Percentiles rank a stretch among this genome's conserved stretches.
Conservation (phyloP, 2,888 invertebrate species). For the Mythimna lalbum region DNA sequence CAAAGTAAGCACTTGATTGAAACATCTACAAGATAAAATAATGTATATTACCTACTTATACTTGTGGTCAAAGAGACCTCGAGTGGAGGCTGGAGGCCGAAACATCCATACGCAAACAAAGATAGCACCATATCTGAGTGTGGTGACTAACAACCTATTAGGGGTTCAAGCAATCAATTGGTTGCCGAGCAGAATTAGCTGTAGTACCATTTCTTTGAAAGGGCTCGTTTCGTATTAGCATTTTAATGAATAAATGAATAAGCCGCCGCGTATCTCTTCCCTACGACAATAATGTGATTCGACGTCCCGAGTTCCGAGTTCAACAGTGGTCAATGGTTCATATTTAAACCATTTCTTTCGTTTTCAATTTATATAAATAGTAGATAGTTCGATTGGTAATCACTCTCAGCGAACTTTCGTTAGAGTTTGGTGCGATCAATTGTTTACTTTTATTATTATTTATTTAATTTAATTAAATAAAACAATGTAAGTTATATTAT, state of each 20-base stretch:
- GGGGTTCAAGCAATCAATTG: no score
- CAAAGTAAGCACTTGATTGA: no score
- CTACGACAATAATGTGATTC: not conserved
- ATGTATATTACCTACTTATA: no score
- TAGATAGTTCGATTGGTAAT: not conserved
- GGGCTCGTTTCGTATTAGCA: not conserved
- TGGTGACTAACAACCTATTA: no score
- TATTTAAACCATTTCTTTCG: not conserved
- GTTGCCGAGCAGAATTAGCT: no score
- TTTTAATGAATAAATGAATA: not conserved
- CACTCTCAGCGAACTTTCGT: not conserved
- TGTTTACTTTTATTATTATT: not conserved
- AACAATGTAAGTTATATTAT: not conserved
- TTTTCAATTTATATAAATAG: conserved; percentile 6
- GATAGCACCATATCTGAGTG: no score
- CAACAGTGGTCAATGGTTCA: not conserved
- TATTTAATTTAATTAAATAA: conserved; percentile 1
- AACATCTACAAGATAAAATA: no score
- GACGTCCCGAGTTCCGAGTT: not conserved
- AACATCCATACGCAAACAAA: no score
- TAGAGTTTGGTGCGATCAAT: not conserved
- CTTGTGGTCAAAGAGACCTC: no score
- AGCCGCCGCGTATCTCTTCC: not conserved
- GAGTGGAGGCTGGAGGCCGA: no score
- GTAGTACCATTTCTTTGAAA: no score